Evolutionary conservation across 1,140 invertebrate genomes (phyloP).

Genomic region (Elysia chlorotica): DNA sequence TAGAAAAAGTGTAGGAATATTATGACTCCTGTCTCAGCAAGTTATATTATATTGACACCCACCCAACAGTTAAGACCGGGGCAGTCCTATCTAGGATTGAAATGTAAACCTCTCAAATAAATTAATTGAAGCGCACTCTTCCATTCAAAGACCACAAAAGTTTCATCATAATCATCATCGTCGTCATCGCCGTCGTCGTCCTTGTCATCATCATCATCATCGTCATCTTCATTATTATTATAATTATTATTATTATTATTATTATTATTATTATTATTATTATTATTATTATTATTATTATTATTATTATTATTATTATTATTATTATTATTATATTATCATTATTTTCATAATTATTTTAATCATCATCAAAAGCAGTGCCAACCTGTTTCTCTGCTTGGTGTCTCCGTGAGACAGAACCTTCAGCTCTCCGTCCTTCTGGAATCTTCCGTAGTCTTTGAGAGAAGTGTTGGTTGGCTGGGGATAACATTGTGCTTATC

Average conservation of each 20-base stretch:
- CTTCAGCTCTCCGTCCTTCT: conserved; percentile 91
- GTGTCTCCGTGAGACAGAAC: conserved; percentile 89
- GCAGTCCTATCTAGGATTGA: too few species aligned
- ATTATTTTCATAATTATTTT: neutral
- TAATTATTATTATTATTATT: neutral
- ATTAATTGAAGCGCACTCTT: too few species aligned
- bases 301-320: neutral
- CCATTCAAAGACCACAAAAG: too few species aligned
- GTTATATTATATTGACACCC: too few species aligned
- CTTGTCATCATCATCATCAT: neutral
- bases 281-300: neutral
- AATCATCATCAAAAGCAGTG: neutral
- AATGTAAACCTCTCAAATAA: too few species aligned
- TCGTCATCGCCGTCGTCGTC: too few species aligned
- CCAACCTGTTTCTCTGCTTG: conserved; percentile 74
- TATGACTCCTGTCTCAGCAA: too few species aligned
- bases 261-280: neutral
- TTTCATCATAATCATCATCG: too few species aligned
- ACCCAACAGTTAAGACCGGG: too few species aligned
- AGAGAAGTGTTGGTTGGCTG: conserved; percentile 76
- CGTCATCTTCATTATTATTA: neutral
- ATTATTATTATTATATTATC: neutral
- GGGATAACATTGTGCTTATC: too few species aligned
- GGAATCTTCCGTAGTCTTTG: conserved; percentile 85
- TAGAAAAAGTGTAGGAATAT: too few species aligned